These are phyloP conservation scores for Diplodus puntazzo DNA, from an alignment of 2,797 vertebrate species.

Conservation along the genomic window DNA sequence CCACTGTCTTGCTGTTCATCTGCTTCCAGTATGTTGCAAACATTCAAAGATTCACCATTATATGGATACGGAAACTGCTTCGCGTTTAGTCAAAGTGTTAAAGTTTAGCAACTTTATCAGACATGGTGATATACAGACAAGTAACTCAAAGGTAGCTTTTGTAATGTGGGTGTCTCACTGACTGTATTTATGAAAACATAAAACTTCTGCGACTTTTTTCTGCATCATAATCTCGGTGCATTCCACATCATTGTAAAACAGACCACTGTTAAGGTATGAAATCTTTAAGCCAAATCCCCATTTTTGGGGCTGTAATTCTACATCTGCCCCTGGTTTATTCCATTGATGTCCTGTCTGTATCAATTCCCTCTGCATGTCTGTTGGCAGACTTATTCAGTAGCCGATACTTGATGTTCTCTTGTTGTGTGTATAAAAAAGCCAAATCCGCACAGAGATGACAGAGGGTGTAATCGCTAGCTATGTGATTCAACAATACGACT, in stretches of 20 bases:
- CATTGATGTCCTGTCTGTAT: conserved; percentile 78
- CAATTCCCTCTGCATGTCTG: conserved; percentile 81
- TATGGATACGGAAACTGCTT: no score
- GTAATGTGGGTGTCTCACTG: not conserved
- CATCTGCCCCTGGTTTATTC: conserved; percentile 69
- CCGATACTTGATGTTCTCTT: conserved; percentile 74
- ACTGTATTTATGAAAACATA: conserved; percentile 10
- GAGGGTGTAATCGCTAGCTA: conserved; percentile 89
- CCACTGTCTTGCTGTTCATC: no score
- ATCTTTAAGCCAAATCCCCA: conserved; percentile 68
- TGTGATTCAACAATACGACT: conserved; percentile 88
- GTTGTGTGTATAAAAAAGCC: conserved; percentile 71
- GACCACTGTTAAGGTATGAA: conserved; percentile 68
- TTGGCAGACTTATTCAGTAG: conserved; percentile 76
- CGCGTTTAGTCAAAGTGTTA: not conserved
- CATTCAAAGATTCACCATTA: not conserved
- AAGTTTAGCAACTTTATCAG: not conserved
- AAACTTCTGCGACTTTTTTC: conserved; percentile 34
- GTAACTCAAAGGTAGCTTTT: not conserved
- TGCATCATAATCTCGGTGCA: conserved; percentile 22
- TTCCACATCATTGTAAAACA: conserved; percentile 41
- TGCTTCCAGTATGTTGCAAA: no score
- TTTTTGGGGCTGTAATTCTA: conserved; percentile 67
- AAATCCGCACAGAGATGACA: conserved; percentile 86
- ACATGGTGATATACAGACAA: not conserved